Evolutionary conservation across 2,113 vertebrate species (phyloP).

Genomic region (Candoia aspera): DNA sequence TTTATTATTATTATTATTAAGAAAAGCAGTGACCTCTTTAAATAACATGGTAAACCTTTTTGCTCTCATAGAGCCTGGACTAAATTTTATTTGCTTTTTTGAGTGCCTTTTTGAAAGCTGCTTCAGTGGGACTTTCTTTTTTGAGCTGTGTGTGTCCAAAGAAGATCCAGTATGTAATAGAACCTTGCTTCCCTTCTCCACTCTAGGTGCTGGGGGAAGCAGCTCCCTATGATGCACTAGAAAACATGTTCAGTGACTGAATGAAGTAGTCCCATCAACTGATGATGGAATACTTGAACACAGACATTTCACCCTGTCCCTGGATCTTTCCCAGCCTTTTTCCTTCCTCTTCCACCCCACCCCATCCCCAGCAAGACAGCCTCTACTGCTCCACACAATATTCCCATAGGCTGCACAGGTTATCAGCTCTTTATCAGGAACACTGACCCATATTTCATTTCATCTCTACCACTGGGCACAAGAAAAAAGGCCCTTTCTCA

Average conservation of each 20-base stretch:
- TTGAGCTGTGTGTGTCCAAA: conserved; percentile 78
- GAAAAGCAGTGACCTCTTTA: conserved; percentile 84
- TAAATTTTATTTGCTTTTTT: conserved; percentile 92
- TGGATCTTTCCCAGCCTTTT: neutral
- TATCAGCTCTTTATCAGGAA: conserved; percentile 72
- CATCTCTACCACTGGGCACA: conserved; percentile 74
- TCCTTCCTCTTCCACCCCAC: conserved; percentile 26
- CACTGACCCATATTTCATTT: conserved; percentile 75
- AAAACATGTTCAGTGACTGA: conserved; percentile 69
- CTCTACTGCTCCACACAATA: conserved; percentile 80
- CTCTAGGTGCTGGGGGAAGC: conserved; percentile 53
- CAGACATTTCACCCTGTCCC: conserved; percentile 61
- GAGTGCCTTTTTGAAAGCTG: conserved; percentile 98
- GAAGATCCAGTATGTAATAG: conserved; percentile 69
- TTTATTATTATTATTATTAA: conserved; percentile 67
- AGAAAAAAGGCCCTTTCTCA: conserved; percentile 69
- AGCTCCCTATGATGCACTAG: conserved; percentile 70
- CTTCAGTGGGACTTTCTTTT: conserved; percentile 84
- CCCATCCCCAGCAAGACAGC: conserved; percentile 30
- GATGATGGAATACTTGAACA: conserved; percentile 76
- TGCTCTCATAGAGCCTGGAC: conserved; percentile 92
- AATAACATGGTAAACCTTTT: conserved; percentile 80
- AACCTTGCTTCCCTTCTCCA: conserved; percentile 59
- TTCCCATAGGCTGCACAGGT: conserved; percentile 81
- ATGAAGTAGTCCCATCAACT: conserved; percentile 73